These are phyloP conservation scores for Megalops atlanticus DNA, from an alignment of 2,113 vertebrate species.

Conservation along the genomic window DNA sequence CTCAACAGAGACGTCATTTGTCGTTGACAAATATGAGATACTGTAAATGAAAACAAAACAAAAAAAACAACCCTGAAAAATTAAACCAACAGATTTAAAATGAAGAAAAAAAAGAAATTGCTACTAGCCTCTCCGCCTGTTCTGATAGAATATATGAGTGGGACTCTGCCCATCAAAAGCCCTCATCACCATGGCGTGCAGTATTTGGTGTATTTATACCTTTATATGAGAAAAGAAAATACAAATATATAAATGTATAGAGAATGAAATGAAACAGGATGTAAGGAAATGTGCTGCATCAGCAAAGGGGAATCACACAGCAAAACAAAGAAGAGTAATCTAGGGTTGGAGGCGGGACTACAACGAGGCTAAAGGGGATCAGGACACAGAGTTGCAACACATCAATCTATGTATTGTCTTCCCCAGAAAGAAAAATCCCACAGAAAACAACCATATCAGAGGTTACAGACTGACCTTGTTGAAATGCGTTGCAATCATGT, in stretches of 20 bases:
- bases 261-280: constrained; percentile 36
- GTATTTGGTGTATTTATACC: constrained; percentile 76
- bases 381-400: not conserved
- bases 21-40: constrained; percentile 97
- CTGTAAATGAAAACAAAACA: constrained; percentile 75
- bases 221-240: constrained; percentile 67
- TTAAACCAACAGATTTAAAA: constrained; percentile 31
- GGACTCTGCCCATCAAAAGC: constrained; percentile 51
- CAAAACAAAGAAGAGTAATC: constrained; percentile 28
- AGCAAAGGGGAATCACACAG: constrained; percentile 25
- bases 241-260: constrained; percentile 62
- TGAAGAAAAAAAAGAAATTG: constrained; percentile 41
- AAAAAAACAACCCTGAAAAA: constrained; percentile 25
- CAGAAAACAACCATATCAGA: too few species aligned
- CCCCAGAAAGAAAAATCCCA: not conserved
- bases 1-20: constrained; percentile 91
- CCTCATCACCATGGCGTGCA: constrained; percentile 49
- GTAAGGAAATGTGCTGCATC: constrained; percentile 23
- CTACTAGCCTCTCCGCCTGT: constrained; percentile 59
- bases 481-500: not conserved
- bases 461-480: not conserved
- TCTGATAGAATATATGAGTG: constrained; percentile 59
- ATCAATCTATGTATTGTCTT: not conserved
- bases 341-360: constrained; percentile 31
- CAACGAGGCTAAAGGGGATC: not conserved